These are phyloP conservation scores for Dolichoris vasculosae DNA, from an alignment of 1,140 invertebrate species.

Conservation along the genomic window DNA sequence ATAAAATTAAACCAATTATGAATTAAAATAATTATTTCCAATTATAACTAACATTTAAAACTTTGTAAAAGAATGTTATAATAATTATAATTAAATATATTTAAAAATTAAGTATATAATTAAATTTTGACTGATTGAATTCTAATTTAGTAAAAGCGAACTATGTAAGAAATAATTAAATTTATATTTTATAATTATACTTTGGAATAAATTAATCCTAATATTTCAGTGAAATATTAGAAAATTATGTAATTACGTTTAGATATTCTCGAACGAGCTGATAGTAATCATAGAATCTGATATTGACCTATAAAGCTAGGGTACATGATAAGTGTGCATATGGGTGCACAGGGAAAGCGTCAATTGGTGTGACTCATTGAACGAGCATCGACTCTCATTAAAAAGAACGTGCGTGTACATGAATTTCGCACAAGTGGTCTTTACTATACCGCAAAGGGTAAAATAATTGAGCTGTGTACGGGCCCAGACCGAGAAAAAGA, in stretches of 20 bases:
- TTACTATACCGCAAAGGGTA: slow-evolving; percentile 15
- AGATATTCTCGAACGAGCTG: too few species aligned
- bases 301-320: slow-evolving; percentile 42
- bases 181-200: background rate
- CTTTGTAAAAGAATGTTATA: too few species aligned
- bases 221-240: background rate
- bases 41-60: too few species aligned
- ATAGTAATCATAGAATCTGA: too few species aligned
- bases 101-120: background rate
- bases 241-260: background rate
- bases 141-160: too few species aligned
- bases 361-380: background rate
- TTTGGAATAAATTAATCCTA: background rate
- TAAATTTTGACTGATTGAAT: too few species aligned
- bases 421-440: slow-evolving; percentile 33
- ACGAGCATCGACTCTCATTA: slow-evolving; percentile 45
- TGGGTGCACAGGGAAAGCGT: too few species aligned
- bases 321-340: too few species aligned
- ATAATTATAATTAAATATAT: background rate
- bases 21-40: too few species aligned
- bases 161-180: background rate
- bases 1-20: too few species aligned
- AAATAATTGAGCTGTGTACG: slow-evolving; percentile 50
- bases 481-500: background rate
- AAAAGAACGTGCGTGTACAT: slow-evolving; percentile 25